phyloP scores from a whole-genome alignment of 1,140 invertebrate genomes.

The Drosophila erecta region DNA sequence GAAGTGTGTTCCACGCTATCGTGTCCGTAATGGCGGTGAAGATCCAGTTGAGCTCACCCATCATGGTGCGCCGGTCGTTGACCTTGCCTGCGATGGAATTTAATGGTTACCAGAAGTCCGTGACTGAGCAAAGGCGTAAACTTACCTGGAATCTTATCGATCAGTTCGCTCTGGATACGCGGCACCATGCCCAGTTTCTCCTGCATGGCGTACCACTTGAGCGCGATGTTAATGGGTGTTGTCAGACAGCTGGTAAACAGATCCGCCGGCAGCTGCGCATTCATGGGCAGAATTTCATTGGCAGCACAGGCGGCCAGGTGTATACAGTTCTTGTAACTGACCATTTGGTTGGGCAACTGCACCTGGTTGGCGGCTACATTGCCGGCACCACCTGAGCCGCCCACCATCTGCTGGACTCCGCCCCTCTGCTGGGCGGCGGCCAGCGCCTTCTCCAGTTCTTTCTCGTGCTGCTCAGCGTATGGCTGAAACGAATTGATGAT shows the following conservation, averaged over 20 bases:
- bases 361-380: slow-evolving; percentile 7
- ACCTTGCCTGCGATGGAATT: slow-evolving; percentile 88
- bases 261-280: slow-evolving; percentile 99
- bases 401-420: not conserved
- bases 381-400: not conserved
- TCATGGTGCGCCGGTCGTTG: slow-evolving; percentile 97
- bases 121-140: too few relatives aligned
- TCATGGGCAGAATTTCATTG: slow-evolving; percentile 97
- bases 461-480: slow-evolving; percentile 96
- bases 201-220: slow-evolving; percentile 97
- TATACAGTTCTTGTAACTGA: slow-evolving; percentile 94
- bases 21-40: slow-evolving; percentile 99
- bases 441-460: slow-evolving; percentile 90
- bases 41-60: slow-evolving; percentile 99
- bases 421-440: slow-evolving; percentile 48
- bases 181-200: slow-evolving; percentile 91
- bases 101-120: not conserved
- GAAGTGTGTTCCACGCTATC: slow-evolving; percentile 99
- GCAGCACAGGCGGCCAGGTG: slow-evolving; percentile 97
- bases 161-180: slow-evolving; percentile 91
- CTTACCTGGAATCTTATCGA: slow-evolving; percentile 94
- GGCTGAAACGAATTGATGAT: slow-evolving; percentile 97
- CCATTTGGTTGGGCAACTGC: slow-evolving; percentile 37
- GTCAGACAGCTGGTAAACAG: slow-evolving; percentile 99
- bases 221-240: slow-evolving; percentile 98